A percentile compares a stretch with the other conserved stretches of the same genome.
Conservation (phyloP, 2,888 invertebrate species). For the Theretra japonica region DNA sequence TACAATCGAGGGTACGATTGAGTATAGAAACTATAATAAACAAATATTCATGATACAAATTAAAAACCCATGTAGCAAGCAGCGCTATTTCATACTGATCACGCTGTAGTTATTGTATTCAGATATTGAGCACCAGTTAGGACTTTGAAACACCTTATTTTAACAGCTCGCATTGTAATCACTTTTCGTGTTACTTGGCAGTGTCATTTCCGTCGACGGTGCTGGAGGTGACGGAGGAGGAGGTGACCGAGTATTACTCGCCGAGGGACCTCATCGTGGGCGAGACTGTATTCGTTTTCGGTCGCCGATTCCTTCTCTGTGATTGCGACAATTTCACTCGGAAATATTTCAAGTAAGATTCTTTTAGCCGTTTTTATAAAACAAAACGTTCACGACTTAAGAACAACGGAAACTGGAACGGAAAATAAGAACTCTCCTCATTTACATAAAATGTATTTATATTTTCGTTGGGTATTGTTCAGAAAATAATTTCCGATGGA, state of each 20-base stretch:
- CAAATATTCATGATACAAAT: too few relatives aligned
- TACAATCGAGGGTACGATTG: too few relatives aligned
- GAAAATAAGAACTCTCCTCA: slow-evolving; percentile 1
- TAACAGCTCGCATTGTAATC: too few relatives aligned
- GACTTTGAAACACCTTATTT: too few relatives aligned
- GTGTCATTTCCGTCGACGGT: slow-evolving; percentile 87
- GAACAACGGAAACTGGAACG: slow-evolving; percentile 27
- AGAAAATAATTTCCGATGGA: not conserved
- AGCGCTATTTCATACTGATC: too few relatives aligned
- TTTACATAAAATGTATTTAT: slow-evolving; percentile 6
- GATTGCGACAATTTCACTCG: slow-evolving; percentile 93
- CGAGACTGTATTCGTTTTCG: slow-evolving; percentile 87
- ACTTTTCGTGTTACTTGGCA: slow-evolving; percentile 44
- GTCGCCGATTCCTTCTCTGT: slow-evolving; percentile 89
- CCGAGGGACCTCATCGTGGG: slow-evolving; percentile 92
- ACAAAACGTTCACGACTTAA: slow-evolving; percentile 8
- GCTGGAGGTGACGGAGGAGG: slow-evolving; percentile 88
- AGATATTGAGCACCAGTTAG: too few relatives aligned
- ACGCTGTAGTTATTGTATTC: too few relatives aligned
- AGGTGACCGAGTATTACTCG: slow-evolving; percentile 90
- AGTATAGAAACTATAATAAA: too few relatives aligned
- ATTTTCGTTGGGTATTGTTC: not conserved
- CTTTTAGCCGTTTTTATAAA: not conserved
- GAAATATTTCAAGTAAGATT: slow-evolving; percentile 86
- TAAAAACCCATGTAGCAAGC: too few relatives aligned